Evolutionary conservation across 1,140 invertebrate species (phyloP).

Genomic region (Pseudomyrmex pallidus): DNA sequence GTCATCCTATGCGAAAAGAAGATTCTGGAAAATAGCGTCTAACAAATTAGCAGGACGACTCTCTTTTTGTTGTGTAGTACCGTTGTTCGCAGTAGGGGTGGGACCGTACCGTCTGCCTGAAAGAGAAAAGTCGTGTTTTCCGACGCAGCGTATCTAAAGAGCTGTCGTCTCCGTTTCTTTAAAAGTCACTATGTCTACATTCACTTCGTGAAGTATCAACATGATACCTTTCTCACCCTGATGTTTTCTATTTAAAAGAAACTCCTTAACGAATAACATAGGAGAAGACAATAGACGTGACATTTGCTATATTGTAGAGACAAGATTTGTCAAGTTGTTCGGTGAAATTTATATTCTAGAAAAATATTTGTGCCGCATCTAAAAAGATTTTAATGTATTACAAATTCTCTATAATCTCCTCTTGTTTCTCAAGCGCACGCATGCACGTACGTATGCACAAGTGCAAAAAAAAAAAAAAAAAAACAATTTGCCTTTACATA

Average conservation of each 20-base stretch:
- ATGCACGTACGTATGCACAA: no score
- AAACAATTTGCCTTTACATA: no score
- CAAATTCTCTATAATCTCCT: no score
- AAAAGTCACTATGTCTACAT: slow-evolving; percentile 62
- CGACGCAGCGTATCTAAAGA: slow-evolving; percentile 67
- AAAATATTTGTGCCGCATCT: no score
- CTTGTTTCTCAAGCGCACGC: no score
- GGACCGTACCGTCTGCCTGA: slow-evolving; percentile 46
- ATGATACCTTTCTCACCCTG: slow-evolving; percentile 13
- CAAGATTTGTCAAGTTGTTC: background rate
- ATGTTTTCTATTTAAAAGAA: slow-evolving; percentile 12
- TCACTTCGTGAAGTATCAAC: slow-evolving; percentile 11
- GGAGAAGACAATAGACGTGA: background rate
- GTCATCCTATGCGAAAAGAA: slow-evolving; percentile 36
- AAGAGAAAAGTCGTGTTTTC: slow-evolving; percentile 72
- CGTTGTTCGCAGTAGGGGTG: slow-evolving; percentile 65
- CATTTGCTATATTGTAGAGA: background rate
- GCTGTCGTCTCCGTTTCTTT: slow-evolving; percentile 71
- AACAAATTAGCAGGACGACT: slow-evolving; percentile 76
- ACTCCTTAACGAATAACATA: background rate
- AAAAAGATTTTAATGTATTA: no score
- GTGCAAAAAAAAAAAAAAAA: no score
- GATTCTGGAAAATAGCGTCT: slow-evolving; percentile 44
- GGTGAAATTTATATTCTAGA: no score
- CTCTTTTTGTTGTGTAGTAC: slow-evolving; percentile 55